A percentile compares a stretch with the other conserved stretches of the same genome.
Evolutionary conservation across 2,888 invertebrate genomes (phyloP).

Genomic region (Geotrupes spiniger): DNA sequence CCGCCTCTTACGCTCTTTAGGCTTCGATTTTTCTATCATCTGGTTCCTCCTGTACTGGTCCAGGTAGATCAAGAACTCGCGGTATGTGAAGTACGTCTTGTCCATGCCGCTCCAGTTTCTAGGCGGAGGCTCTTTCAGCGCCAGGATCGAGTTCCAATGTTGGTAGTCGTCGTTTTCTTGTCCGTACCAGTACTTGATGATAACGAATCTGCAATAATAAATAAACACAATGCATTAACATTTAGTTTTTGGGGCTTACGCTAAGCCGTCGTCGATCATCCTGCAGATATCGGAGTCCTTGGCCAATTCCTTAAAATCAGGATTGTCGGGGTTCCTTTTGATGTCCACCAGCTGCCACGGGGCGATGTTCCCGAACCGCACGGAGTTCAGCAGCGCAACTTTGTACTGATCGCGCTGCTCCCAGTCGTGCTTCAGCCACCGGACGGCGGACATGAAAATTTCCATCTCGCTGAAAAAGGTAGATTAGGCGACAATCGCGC

Average conservation of each 20-base stretch:
- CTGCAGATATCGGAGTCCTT: constrained; percentile 67
- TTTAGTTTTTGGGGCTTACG: constrained; percentile 56
- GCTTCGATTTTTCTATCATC: constrained; percentile 49
- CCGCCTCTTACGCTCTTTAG: constrained; percentile 27
- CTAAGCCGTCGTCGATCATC: constrained; percentile 77
- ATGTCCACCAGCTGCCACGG: constrained; percentile 80
- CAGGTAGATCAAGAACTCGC: constrained; percentile 65
- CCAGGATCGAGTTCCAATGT: constrained; percentile 68
- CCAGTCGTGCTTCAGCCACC: constrained; percentile 77
- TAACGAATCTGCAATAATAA: constrained; percentile 60
- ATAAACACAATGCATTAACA: neutral
- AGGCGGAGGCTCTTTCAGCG: constrained; percentile 66
- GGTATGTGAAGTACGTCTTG: constrained; percentile 68
- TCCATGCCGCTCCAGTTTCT: constrained; percentile 70
- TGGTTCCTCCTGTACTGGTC: constrained; percentile 59
- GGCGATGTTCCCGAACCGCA: constrained; percentile 75
- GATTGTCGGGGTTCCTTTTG: constrained; percentile 69
- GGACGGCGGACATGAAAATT: constrained; percentile 74
- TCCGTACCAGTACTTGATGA: constrained; percentile 74
- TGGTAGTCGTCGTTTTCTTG: constrained; percentile 69
- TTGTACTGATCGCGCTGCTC: constrained; percentile 56
- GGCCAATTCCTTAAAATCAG: constrained; percentile 68
- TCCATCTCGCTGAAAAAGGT: constrained; percentile 61
- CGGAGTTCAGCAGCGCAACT: constrained; percentile 64
- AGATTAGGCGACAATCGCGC: neutral